A percentile compares a stretch with the other conserved stretches of the same genome.
phyloP scores from a whole-genome alignment of 1,140 invertebrate species.

The Brachionus plicatilis region DNA sequence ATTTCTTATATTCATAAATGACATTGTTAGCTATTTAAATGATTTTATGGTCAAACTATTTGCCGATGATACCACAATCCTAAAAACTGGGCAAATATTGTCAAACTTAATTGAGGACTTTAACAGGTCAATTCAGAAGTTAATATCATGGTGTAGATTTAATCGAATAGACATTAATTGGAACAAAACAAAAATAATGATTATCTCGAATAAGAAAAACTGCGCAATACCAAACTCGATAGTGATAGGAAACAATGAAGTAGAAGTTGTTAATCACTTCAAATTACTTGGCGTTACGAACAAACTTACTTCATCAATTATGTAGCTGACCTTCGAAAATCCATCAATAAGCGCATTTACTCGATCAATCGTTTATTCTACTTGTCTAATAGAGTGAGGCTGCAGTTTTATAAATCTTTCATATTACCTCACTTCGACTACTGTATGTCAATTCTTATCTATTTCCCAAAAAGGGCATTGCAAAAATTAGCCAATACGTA shows the following conservation, averaged over 20 bases:
- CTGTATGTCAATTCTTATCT: background rate
- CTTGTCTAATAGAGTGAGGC: background rate
- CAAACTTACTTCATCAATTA: background rate
- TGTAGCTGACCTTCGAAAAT: background rate
- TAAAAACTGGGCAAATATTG: background rate
- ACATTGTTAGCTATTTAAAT: background rate
- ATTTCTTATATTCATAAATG: slow-evolving; percentile 16
- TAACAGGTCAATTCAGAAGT: background rate
- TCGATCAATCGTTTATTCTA: background rate
- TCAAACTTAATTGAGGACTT: background rate
- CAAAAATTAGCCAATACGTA: background rate
- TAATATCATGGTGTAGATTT: background rate
- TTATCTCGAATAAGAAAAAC: background rate
- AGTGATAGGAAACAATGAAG: background rate
- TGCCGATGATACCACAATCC: background rate
- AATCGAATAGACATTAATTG: slow-evolving; percentile 23
- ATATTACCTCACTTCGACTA: background rate
- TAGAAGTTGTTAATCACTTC: background rate
- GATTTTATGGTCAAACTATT: background rate
- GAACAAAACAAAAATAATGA: background rate
- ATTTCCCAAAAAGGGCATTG: background rate
- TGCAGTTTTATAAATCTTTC: background rate
- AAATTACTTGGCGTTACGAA: background rate
- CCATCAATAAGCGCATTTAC: background rate
- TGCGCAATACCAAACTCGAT: background rate